Evolutionary conservation across 2,888 invertebrate species (phyloP), one percentile per base, ranked within the genome.

Genomic region (Aelia acuminata): DNA sequence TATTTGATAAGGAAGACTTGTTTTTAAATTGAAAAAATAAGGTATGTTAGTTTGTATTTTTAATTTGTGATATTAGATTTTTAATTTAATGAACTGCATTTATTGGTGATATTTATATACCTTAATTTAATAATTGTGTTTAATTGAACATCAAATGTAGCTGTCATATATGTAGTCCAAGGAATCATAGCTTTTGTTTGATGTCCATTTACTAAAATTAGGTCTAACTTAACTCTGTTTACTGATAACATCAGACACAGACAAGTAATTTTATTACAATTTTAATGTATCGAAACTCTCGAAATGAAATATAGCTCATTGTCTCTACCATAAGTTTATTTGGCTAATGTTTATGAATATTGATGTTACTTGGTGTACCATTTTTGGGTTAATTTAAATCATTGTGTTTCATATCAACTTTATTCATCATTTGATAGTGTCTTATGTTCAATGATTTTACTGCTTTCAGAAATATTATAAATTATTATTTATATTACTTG

Each of bases 1-100:
- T 70, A 31, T 70, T 35, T 57, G 57, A 57, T 70, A 70, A 70
- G 63, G 63, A 70, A 70, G 63, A 70, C 18, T 70, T 70, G 63
- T 70, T 57, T 35, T 70, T 26, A 26, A 57, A 11, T 80, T 43
- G 43, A 15, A 80, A 80, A 22, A 43, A 43, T 13, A 80, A 80
- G 80, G 80, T 80, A 70, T 35, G 63, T 70, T 20, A 31, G 7
- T 70, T 70, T 4, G 15, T 70, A 7, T 70, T 20, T 35, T 26
- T 13, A 22, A 57, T 57, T 57, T 53, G 26, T n/a, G n/a, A 8
- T 53, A n/a, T n/a, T 22, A 10, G n/a, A n/a, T n/a, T n/a, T 57
- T 57, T 26, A 11, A 57, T 70, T 70, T 31, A 26, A 20, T 70
- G 31, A 35, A 18, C 7, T 18, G 7, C 35, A 35, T 70, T 70